Base-by-base conservation (phyloP, 2,797 vertebrate species). In the Parotocinclus haroldoi region DNA sequence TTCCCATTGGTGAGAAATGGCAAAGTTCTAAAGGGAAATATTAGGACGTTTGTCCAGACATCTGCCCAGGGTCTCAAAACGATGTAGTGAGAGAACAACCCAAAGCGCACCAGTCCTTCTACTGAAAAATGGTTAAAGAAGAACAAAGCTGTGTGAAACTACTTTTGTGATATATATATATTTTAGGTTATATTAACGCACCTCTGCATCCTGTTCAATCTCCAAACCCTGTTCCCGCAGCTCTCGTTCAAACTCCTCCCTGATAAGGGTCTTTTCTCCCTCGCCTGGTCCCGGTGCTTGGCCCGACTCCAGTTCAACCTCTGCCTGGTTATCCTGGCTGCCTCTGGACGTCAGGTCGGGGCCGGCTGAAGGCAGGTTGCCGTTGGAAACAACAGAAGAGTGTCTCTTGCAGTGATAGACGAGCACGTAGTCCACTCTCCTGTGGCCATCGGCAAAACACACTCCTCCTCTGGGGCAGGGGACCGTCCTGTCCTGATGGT, bases 341-440 rank as follows among this genome's bases (percentile, higher is more conserved):
- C 92, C 90, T 49, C 71, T 74, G 0, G 76, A 72, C 4, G 62
- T 40, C 1, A 58, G 13, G 1, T 69, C n/a, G 0, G 62, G 39
- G 1, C 73, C 44, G 0, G 36, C 58, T 11, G 80, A 48, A 0
- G 79, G 79, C 66, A 89, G 71, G 61, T 86, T 89, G 54, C 95
- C 95, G 0, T 98, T 98, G 3, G 86, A 94, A 51, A 88, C 19
- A 4, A 92, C 58, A 54, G 88, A 89, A 16, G 78, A 78, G 19
- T 85, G 82, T 40, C 91, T 91, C 71, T 93, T 92, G 79, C 88
- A 94, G 82, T 98, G 94, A 79, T 97, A 98, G 42, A 87, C 93
- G 2, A 99, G 84, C 44, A 99, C 86, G 0, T 98, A 99, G 81
- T 99, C 97, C 0, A 98, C 95, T 84, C 95, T 98, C 74, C 92